Conservation (phyloP, 2,888 invertebrate species). For the Nebria salina region DNA sequence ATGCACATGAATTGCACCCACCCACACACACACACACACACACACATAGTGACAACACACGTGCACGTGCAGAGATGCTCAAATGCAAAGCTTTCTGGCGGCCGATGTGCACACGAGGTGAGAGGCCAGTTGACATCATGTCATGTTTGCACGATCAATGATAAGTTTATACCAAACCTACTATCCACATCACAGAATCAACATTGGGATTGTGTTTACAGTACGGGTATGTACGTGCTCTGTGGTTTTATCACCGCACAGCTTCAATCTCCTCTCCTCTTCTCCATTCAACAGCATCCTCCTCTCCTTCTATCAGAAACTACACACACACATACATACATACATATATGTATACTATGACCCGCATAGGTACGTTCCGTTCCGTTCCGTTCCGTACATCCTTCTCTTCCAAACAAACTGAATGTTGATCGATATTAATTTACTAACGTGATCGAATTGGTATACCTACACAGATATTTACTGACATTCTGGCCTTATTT, state of each 20-base stretch:
- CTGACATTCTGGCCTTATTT: slow-evolving; percentile 31
- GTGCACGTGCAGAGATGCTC: neutral
- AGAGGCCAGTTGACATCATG: slow-evolving; percentile 56
- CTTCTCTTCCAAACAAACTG: slow-evolving; percentile 44
- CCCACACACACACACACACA: slow-evolving; percentile 11
- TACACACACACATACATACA: no score
- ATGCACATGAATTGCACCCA: slow-evolving; percentile 11
- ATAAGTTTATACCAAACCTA: slow-evolving; percentile 60
- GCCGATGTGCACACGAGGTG: slow-evolving; percentile 11
- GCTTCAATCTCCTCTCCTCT: neutral
- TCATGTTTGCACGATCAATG: slow-evolving; percentile 59
- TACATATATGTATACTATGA: neutral
- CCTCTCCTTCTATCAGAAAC: no score
- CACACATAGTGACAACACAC: neutral
- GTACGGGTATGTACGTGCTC: slow-evolving; percentile 17
- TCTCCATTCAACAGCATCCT: neutral
- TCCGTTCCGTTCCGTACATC: neutral
- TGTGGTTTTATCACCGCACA: neutral
- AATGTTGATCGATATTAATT: slow-evolving; percentile 59
- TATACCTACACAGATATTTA: slow-evolving; percentile 31
- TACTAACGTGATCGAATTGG: slow-evolving; percentile 52
- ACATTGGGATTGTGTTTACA: slow-evolving; percentile 48
- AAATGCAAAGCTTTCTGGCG: neutral
- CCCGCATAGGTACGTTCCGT: slow-evolving; percentile 42
- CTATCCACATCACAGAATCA: slow-evolving; percentile 52